Evolutionary conservation across 1,140 invertebrate genomes (phyloP).

Genomic region (Apis cerana): DNA sequence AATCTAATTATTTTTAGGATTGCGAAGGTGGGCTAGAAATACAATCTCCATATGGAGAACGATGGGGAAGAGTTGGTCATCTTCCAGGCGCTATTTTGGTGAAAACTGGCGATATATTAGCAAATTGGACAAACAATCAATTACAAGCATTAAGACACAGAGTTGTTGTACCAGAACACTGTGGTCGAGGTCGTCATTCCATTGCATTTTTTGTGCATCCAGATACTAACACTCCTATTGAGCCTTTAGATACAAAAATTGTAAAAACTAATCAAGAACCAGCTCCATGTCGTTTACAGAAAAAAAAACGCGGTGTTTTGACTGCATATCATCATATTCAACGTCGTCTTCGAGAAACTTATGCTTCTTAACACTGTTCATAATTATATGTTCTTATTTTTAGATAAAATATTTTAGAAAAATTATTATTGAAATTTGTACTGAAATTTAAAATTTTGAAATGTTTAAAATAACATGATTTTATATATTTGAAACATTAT

Average conservation of each 20-base stretch:
- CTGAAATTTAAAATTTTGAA: slow-evolving; percentile 16
- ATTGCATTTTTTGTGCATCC: slow-evolving; percentile 91
- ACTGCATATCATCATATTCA: slow-evolving; percentile 87
- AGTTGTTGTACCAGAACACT: slow-evolving; percentile 86
- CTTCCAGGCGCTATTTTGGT: slow-evolving; percentile 89
- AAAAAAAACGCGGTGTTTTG: slow-evolving; percentile 83
- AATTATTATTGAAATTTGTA: neutral
- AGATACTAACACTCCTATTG: slow-evolving; percentile 83
- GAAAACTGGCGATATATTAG: slow-evolving; percentile 89
- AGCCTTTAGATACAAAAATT: slow-evolving; percentile 82
- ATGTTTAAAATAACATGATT: neutral
- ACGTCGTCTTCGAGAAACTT: slow-evolving; percentile 86
- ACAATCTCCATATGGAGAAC: slow-evolving; percentile 84
- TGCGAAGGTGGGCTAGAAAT: slow-evolving; percentile 85
- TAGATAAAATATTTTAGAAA: neutral
- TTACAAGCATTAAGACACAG: slow-evolving; percentile 88
- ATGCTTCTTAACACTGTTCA: slow-evolving; percentile 80
- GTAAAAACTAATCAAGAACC: slow-evolving; percentile 74
- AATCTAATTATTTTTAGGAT: slow-evolving; percentile 74
- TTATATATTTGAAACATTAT: neutral
- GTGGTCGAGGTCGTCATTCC: slow-evolving; percentile 85
- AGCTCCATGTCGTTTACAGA: slow-evolving; percentile 75
- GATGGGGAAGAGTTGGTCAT: slow-evolving; percentile 89
- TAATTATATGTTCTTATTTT: neutral
- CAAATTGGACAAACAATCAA: slow-evolving; percentile 87